Percentiles rank a stretch among this genome's conserved stretches.
These are phyloP conservation scores for Caenorhabditis auriculariae DNA, from an alignment of 2,888 invertebrate species.

Conservation along the genomic window DNA sequence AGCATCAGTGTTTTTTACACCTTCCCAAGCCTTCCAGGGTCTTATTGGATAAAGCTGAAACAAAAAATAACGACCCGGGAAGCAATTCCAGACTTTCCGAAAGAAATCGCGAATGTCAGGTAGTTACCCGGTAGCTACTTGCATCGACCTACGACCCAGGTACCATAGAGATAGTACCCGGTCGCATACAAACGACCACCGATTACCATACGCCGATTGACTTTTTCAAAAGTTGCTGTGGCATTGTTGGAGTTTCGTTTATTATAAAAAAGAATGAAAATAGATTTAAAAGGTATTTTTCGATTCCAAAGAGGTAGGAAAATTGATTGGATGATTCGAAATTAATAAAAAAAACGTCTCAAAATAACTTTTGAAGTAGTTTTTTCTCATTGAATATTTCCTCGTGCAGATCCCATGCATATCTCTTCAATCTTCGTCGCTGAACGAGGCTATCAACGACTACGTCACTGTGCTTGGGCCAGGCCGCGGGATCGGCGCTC, in stretches of 20 bases:
- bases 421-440: conserved; percentile 19
- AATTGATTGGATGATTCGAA: not conserved
- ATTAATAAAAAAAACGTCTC: not conserved
- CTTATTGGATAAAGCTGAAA: too few relatives aligned
- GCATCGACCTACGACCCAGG: too few relatives aligned
- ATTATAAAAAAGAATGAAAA: conserved; percentile 28
- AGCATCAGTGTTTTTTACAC: too few relatives aligned
- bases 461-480: conserved; percentile 40
- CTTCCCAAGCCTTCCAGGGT: too few relatives aligned
- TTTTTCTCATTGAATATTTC: not conserved
- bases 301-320: not conserved
- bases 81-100: too few relatives aligned
- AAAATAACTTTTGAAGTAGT: not conserved
- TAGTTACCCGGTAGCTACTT: too few relatives aligned
- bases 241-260: conserved; percentile 32
- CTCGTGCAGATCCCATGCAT: conserved; percentile 35
- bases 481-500: conserved; percentile 26
- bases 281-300: not conserved
- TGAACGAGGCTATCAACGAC: conserved; percentile 20
- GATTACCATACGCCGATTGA: too few relatives aligned
- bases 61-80: too few relatives aligned
- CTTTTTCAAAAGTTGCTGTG: not conserved
- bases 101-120: too few relatives aligned
- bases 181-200: too few relatives aligned
- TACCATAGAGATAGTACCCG: too few relatives aligned